phyloP scores from a whole-genome alignment of 2,797 vertebrate genomes.

The Aratinga solstitialis region DNA sequence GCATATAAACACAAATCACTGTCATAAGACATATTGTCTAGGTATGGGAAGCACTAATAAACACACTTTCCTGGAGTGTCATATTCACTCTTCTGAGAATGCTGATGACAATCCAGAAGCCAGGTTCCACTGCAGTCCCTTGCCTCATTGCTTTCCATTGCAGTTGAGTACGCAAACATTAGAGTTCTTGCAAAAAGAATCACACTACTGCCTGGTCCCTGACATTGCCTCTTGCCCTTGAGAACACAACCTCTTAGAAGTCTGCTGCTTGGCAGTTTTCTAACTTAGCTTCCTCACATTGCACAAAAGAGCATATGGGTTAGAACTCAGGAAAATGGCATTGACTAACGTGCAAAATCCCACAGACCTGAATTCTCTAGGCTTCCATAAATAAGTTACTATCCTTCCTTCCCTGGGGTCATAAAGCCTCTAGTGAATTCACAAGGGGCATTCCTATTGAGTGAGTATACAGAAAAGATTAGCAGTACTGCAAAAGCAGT shows the following conservation, averaged over 20 bases:
- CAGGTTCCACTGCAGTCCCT: not conserved
- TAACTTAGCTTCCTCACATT: not conserved
- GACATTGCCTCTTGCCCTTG: not conserved
- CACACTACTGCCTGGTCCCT: not conserved
- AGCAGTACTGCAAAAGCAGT: not conserved
- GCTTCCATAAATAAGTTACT: not conserved
- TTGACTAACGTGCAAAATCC: not conserved
- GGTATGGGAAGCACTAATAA: not conserved
- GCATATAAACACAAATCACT: not conserved
- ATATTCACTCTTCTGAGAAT: not conserved
- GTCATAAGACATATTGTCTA: not conserved
- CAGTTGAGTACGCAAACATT: not conserved
- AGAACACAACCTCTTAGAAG: not conserved
- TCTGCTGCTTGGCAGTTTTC: not conserved
- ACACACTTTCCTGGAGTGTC: not conserved
- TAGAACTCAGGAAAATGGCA: not conserved
- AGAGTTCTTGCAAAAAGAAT: not conserved
- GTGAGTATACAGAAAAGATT: not conserved
- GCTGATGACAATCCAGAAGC: not conserved
- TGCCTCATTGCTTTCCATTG: not conserved
- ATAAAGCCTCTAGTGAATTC: not conserved
- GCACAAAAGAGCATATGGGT: not conserved
- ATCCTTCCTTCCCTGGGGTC: not conserved
- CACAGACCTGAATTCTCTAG: not conserved
- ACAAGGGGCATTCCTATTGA: not conserved